Evolutionary conservation across 1,140 invertebrate species (phyloP).

Genomic region (Leptopilina boulardi): DNA sequence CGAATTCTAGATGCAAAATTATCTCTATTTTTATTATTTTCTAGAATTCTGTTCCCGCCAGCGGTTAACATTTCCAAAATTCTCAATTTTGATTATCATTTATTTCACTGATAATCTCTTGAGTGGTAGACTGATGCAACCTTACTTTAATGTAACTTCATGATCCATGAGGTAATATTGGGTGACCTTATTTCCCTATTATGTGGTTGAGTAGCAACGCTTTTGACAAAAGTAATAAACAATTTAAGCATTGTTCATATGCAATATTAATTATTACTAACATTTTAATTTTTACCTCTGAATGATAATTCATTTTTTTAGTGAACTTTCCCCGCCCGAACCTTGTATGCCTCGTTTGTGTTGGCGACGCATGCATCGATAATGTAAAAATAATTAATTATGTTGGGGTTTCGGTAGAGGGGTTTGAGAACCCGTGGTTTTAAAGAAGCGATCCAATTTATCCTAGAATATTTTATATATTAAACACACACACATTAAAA

Average conservation of each 20-base stretch:
- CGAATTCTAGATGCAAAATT: constrained; percentile 50
- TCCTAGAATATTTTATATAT: constrained; percentile 41
- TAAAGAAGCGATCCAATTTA: constrained; percentile 48
- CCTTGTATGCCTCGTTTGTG: background rate
- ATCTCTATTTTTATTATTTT: constrained; percentile 52
- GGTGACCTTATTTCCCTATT: too few species aligned
- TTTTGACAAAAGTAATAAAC: too few species aligned
- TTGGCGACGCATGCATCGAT: constrained; percentile 39
- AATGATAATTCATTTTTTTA: background rate
- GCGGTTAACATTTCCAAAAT: constrained; percentile 44
- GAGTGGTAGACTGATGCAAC: too few species aligned
- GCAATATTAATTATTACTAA: too few species aligned
- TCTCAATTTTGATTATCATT: constrained; percentile 4
- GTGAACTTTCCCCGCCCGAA: background rate
- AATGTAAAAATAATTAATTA: constrained; percentile 62
- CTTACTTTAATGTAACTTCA: too few species aligned
- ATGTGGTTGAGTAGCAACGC: too few species aligned
- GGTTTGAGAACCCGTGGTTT: constrained; percentile 36
- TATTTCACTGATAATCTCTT: background rate
- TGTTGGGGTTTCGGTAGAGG: constrained; percentile 33
- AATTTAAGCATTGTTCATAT: too few species aligned
- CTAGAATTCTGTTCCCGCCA: constrained; percentile 44
- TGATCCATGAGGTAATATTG: too few species aligned
- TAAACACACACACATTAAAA: constrained; percentile 47
- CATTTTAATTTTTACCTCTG: too few species aligned